These are phyloP conservation scores for Tuberolachnus salignus DNA, from an alignment of 2,888 invertebrate genomes.

Conservation along the genomic window DNA sequence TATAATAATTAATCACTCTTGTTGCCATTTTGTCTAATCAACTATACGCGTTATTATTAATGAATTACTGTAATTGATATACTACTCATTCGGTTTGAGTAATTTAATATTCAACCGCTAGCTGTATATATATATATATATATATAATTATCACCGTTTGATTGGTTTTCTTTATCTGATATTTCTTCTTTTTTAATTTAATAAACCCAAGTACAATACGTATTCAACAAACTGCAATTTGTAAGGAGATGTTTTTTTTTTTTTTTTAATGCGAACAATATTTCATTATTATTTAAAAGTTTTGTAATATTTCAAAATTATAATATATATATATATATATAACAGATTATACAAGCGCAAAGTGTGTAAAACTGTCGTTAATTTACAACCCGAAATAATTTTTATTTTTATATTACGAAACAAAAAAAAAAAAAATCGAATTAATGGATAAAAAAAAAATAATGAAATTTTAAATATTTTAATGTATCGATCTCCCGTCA, in stretches of 20 bases:
- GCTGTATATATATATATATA: too few species aligned
- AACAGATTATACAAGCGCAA: too few species aligned
- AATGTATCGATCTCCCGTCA: too few species aligned
- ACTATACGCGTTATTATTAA: background rate
- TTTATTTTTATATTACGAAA: background rate
- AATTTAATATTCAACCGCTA: background rate
- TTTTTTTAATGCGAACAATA: background rate
- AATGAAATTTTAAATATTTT: too few species aligned
- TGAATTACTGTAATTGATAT: slow-evolving; percentile 16
- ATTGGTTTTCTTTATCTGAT: background rate
- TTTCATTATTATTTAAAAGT: background rate
- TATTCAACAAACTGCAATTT: background rate
- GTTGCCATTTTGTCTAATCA: slow-evolving; percentile 1
- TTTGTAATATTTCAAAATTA: background rate
- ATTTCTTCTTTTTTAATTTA: background rate
- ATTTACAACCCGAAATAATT: background rate
- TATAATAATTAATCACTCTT: slow-evolving; percentile 27
- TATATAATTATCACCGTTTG: background rate
- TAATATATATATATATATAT: too few species aligned
- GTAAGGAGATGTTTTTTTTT: background rate
- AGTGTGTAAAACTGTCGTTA: background rate
- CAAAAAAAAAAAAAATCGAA: background rate
- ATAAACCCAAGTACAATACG: background rate
- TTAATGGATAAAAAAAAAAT: slow-evolving; percentile 7
- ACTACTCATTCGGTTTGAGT: background rate